phyloP scores from a whole-genome alignment of 2,113 vertebrate genomes.

The Equus quagga region DNA sequence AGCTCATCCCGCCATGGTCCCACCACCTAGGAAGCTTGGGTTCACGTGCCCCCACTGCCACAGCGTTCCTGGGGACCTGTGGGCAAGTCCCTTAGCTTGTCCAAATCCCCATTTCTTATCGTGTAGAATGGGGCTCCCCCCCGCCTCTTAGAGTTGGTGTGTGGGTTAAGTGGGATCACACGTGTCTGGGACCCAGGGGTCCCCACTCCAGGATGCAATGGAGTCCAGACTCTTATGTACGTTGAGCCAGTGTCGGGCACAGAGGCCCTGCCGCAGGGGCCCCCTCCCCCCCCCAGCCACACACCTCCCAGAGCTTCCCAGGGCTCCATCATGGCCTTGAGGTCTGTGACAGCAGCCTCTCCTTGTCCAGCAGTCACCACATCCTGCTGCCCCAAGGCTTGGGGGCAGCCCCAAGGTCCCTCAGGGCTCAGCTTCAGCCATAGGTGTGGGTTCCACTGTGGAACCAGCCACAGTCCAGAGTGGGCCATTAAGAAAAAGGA shows the following conservation, averaged over 20 bases:
- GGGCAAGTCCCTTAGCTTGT: neutral
- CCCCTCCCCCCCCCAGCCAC: too few relatives aligned
- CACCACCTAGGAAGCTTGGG: rapidly evolving
- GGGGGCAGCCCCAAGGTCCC: neutral
- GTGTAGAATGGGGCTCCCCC: too few relatives aligned
- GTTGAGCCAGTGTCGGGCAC: rapidly evolving
- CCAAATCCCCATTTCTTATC: neutral
- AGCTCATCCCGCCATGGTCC: neutral
- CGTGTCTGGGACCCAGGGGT: neutral
- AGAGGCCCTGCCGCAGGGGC: neutral
- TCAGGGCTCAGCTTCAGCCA: neutral
- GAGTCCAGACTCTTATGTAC: neutral
- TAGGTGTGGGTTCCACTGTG: neutral
- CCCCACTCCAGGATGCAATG: neutral
- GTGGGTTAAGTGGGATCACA: neutral
- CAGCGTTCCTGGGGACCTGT: neutral
- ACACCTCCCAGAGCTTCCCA: neutral
- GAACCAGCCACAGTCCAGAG: neutral
- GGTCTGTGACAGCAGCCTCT: neutral
- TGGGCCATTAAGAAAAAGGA: neutral
- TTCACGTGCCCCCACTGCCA: rapidly evolving
- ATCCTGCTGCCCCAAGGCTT: neutral
- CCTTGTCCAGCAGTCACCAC: too few relatives aligned
- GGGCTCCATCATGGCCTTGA: rapidly evolving
- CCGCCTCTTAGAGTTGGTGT: neutral